Evolutionary conservation across 2,797 vertebrate species (phyloP), one percentile per base, ranked within the genome.

Genomic region (Karalla daura): DNA sequence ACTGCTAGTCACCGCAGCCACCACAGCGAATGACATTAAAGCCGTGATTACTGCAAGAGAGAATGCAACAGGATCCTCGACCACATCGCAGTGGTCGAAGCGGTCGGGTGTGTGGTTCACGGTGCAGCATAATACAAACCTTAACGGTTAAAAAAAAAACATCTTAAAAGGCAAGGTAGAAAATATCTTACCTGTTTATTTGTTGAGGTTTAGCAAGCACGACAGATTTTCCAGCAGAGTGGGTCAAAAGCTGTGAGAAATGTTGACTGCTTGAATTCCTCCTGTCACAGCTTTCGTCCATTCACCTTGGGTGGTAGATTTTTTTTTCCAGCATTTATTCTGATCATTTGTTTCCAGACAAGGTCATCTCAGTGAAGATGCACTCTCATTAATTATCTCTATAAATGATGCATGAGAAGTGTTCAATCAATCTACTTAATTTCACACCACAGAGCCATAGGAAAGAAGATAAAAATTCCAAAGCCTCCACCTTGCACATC

Each of bases 11-110:
- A n/a, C n/a, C n/a, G n/a, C n/a, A n/a, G n/a, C n/a, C n/a, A 91
- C 91, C 89, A 52, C 67, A 74, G 70, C 41, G 46, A 90, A 91
- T 88, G 88, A 75, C 82, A 91, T 91, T 89, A 90, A 89, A 89
- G 78, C 74, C 74, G 76, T 85, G 86, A 88, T 89, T 91, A 87
- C 88, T 89, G 89, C 74, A 74, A 83, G 46, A 76, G 63, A 67
- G 71, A 86, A 82, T 68, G 83, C 63, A 41, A 45, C 56, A 66
- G 73, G 64, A 83, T 82, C 74, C 62, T 61, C 44, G 47, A 71
- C 59, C 60, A 56, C 47, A 75, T 61, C 44, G 5, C 23, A 21
- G 27, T 24, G 43, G 25, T 78, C 17, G 43, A 35, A 47, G 44
- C 27, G 59, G 47, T 12, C 40, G 32, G 5, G 66, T 80, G 51